These are phyloP conservation scores for Linepithema humile DNA, from an alignment of 1,140 invertebrate species.

Conservation along the genomic window DNA sequence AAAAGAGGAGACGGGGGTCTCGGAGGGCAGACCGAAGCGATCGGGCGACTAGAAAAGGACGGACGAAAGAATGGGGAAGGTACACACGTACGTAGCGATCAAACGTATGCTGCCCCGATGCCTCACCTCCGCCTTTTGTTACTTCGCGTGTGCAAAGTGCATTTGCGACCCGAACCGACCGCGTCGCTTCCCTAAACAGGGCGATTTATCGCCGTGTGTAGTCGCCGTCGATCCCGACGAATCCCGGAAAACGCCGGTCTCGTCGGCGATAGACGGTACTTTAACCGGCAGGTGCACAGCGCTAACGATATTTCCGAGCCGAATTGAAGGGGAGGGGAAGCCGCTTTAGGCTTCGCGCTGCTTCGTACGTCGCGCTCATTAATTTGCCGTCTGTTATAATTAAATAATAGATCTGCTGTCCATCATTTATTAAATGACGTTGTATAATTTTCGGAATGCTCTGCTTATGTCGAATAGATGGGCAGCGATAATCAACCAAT, in stretches of 20 bases:
- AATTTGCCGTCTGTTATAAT: conserved; percentile 13
- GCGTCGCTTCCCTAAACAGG: conserved; percentile 66
- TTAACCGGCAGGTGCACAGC: conserved; percentile 70
- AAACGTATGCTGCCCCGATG: conserved; percentile 52
- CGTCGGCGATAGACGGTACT: conserved; percentile 43
- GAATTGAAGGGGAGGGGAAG: no score
- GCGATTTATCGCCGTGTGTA: conserved; percentile 68
- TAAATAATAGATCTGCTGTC: no score
- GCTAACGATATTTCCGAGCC: conserved; percentile 31
- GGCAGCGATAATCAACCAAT: no score
- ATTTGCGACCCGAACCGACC: conserved; percentile 72
- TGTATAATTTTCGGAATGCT: conserved; percentile 3
- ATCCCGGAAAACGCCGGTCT: conserved; percentile 61
- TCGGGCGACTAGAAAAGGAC: not conserved
- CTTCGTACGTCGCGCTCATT: conserved; percentile 43
- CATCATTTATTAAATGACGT: not conserved
- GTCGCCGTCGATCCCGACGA: conserved; percentile 69
- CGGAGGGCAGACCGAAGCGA: not conserved
- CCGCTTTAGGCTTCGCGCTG: conserved; percentile 4
- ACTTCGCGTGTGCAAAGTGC: conserved; percentile 77
- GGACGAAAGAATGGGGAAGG: conserved; percentile 23
- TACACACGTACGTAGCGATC: conserved; percentile 19
- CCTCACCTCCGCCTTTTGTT: conserved; percentile 47
- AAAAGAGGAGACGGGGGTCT: not conserved
- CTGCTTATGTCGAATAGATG: not conserved